Evolutionary conservation across 2,888 invertebrate species (phyloP), one percentile per base, ranked within the genome.

Genomic region (Andrena dorsata): DNA sequence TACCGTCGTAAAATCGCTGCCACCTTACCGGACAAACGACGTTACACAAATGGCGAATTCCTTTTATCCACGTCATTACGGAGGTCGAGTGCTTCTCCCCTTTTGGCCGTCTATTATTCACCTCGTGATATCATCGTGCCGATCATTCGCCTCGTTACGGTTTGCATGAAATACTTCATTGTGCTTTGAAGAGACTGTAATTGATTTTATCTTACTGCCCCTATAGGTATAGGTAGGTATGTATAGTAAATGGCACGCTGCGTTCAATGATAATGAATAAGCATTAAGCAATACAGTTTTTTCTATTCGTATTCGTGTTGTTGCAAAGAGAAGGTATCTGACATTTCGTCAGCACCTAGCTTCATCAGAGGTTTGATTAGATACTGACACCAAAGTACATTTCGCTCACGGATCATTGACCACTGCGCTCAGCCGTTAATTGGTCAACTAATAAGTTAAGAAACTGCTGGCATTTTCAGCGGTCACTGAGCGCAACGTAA

Each of bases 1-100:
- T 71, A 68, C 80, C 79, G 80, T 64, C 80, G 68, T 72, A 79
- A 80, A 73, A 49, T 73, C 63, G 56, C 79, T 68, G 56, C 28
- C 41, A 30, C 30, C 63, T 41, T 61, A 30, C 23, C 20, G 16
- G 47, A 35, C 61, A 61, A 61, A 68, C 75, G 20, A 51, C 66
- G 23, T 61, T 51, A 10, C 16, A 23, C 35, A 58, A 56, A 68
- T 20, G 51, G 71, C 66, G 66, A 80, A 80, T 79, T 66, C 65
- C 65, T 80, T 80, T 80, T 80, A 80, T 66, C 71, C 49, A 61
- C 53, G 41, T 35, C 61, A 66, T 80, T 71, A 72, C 51, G 41
- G 4, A 16, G 41, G 47, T 47, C 63, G n/a, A 16, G 8, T 13
- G 51, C 10, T 32, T 28, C n/a, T 10, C 32, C 51, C 4, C 16